phyloP scores from a whole-genome alignment of 2,888 invertebrate species.

The Patella pellucida region DNA sequence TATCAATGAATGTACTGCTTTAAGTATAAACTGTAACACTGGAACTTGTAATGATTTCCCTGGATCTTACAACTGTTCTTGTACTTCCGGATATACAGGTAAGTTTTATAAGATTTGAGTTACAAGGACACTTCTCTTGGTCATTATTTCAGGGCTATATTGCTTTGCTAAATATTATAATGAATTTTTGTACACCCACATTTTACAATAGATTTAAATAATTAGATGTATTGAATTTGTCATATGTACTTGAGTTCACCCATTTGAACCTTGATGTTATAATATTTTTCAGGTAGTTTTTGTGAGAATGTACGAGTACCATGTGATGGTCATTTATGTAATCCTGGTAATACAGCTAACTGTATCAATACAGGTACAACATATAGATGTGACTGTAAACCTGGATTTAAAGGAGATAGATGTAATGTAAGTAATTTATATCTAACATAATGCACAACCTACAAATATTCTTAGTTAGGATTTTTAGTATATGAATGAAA shows the following conservation, averaged over 20 bases:
- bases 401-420: neutral
- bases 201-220: too few relatives aligned
- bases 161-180: too few relatives aligned
- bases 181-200: too few relatives aligned
- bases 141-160: too few relatives aligned
- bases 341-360: constrained; percentile 4
- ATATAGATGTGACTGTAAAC: constrained; percentile 15
- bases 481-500: too few relatives aligned
- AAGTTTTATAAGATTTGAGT: neutral
- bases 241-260: too few relatives aligned
- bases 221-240: too few relatives aligned
- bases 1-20: constrained; percentile 26
- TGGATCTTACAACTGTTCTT: constrained; percentile 29
- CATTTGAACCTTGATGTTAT: too few relatives aligned
- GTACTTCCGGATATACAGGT: constrained; percentile 34
- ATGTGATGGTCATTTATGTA: constrained; percentile 13
- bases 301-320: neutral
- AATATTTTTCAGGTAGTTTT: too few relatives aligned
- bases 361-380: constrained; percentile 21
- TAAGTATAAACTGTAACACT: constrained; percentile 28
- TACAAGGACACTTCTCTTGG: too few relatives aligned
- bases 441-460: neutral
- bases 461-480: neutral
- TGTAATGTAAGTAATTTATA: neutral
- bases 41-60: constrained; percentile 32